Evolutionary conservation across 2,797 vertebrate species (phyloP), one percentile per base, ranked within the genome.

Genomic region (Catharus ustulatus): DNA sequence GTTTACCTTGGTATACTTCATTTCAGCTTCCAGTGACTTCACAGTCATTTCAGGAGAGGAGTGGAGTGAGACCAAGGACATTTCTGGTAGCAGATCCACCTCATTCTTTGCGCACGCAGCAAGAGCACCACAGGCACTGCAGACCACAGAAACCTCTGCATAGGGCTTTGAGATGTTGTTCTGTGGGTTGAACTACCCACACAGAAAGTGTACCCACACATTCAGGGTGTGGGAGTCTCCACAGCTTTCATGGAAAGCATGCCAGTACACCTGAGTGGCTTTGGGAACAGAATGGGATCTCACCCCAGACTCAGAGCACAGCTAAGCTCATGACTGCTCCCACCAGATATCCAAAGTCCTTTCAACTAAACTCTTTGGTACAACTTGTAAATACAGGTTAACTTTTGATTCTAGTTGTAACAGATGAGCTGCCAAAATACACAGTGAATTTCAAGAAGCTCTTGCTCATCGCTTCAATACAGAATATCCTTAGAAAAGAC

Each of bases 111-210:
- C 13, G 38, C 23, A 48, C 6, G 11, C 32, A 52, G 36, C 2
- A 46, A 42, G 14, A 1, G 16, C 29, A 42, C 27, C 0, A 1
- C 1, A 7, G 9, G 21, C 13, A 38, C 30, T 34, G n/a, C 32
- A 58, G 29, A 62, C 52, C 38, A 84, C 49, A 69, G 55, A 77
- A 77, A 23, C 38, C 51, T 34, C 61, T 24, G 26, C 0, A 0
- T 0, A 45, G 38, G 46, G 40, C 55, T 80, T 32, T 61, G 59
- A 64, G 55, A 52, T 23, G 84, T 40, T 40, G 40, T 57, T n/a
- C 38, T 42, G n/a, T 38, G 34, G 51, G 73, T 59, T 76, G 22
- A 29, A 38, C 6, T 49, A 59, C 13, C 30, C 34, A 58, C 38
- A 57, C 43, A 49, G 17, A 15, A 26, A 26, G 26, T 5, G 21